phyloP scores from a whole-genome alignment of 1,140 invertebrate genomes.

The Bombyx mandarina region DNA sequence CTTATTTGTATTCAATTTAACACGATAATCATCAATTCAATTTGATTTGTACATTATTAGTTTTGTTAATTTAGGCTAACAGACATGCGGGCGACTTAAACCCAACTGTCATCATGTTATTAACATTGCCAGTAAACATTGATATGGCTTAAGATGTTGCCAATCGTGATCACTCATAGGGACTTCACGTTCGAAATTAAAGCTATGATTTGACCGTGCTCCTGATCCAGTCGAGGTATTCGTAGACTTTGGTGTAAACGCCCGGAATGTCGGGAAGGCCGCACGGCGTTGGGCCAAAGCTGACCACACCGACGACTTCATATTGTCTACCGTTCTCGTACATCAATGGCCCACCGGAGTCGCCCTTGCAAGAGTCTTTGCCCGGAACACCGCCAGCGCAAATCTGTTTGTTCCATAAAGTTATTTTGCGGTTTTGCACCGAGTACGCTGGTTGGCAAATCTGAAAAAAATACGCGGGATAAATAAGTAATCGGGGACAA shows the following conservation, averaged over 20 bases:
- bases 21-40: no score
- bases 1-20: no score
- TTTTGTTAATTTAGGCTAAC: no score
- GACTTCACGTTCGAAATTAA: no score
- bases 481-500: no score
- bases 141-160: background rate
- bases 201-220: constrained; percentile 9
- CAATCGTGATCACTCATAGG: no score
- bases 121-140: background rate
- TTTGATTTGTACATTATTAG: no score
- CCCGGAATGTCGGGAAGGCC: constrained; percentile 71
- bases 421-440: constrained; percentile 30
- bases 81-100: no score
- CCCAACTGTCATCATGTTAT: no score
- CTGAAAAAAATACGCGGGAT: constrained; percentile 37
- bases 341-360: constrained; percentile 74
- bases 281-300: constrained; percentile 73
- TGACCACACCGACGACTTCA: constrained; percentile 72
- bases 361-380: constrained; percentile 59
- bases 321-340: constrained; percentile 39
- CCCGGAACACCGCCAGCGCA: constrained; percentile 46
- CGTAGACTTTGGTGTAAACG: constrained; percentile 74
- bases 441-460: constrained; percentile 65
- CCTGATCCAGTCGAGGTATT: constrained; percentile 69
- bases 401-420: constrained; percentile 38